Percentiles rank a stretch among this genome's conserved stretches.
Conservation (phyloP, 2,797 vertebrate species). For the Sebastes goodei region DNA sequence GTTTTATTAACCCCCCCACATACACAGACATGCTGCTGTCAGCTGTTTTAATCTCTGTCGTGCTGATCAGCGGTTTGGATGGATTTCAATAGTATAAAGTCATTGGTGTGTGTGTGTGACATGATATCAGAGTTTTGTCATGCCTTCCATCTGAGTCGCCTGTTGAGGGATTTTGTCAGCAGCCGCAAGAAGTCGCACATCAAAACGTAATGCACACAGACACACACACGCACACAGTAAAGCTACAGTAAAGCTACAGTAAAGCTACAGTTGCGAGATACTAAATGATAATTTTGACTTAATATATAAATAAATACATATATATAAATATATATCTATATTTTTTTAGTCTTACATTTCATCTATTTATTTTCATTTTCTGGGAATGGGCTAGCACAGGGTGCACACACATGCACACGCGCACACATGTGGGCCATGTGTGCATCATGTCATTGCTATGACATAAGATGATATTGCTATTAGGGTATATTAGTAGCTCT, state of each 20-base stretch:
- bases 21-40: conserved; percentile 5
- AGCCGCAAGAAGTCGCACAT: background rate
- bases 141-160: conserved; percentile 50
- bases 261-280: no score
- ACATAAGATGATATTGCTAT: background rate
- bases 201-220: background rate
- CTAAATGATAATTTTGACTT: no score
- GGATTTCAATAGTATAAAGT: conserved; percentile 11
- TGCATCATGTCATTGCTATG: background rate
- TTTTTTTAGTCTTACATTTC: no score
- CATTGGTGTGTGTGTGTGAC: conserved; percentile 14
- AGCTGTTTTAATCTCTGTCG: conserved; percentile 43
- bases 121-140: conserved; percentile 41
- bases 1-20: background rate
- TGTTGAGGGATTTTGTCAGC: conserved; percentile 18
- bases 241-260: no score
- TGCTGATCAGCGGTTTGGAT: conserved; percentile 37
- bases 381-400: background rate
- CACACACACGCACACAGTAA: background rate
- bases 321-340: no score
- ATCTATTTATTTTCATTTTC: background rate
- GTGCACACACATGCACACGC: background rate
- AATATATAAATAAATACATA: no score
- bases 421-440: background rate
- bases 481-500: background rate